A percentile compares a stretch with the other conserved stretches of the same genome.
These are phyloP conservation scores for Cephus spinipes DNA, from an alignment of 2,888 invertebrate genomes.

Conservation along the genomic window DNA sequence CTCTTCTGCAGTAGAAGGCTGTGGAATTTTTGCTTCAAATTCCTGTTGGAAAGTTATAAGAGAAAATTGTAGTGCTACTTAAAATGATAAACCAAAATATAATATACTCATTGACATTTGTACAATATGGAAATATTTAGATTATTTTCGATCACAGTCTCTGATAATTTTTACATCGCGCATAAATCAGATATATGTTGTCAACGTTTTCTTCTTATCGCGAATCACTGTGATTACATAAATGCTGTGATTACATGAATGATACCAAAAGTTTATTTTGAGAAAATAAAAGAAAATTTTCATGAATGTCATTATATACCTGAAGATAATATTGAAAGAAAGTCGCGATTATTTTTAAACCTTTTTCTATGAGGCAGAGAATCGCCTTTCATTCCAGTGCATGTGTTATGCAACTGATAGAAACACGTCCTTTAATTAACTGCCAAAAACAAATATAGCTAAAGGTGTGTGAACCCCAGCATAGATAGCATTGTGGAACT, in stretches of 20 bases:
- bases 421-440: slow-evolving; percentile 23
- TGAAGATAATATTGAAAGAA: neutral
- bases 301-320: neutral
- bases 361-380: neutral
- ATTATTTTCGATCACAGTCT: neutral
- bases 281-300: neutral
- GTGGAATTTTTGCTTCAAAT: slow-evolving; percentile 78
- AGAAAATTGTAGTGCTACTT: neutral
- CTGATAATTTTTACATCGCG: neutral
- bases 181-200: neutral
- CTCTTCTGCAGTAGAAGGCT: slow-evolving; percentile 74
- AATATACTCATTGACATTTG: neutral
- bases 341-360: neutral
- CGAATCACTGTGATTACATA: neutral
- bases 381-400: neutral
- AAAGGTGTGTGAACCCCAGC: slow-evolving; percentile 3
- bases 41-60: slow-evolving; percentile 58
- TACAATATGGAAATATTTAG: neutral
- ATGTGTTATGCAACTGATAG: slow-evolving; percentile 28
- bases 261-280: neutral
- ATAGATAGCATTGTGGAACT: slow-evolving; percentile 51
- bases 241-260: neutral
- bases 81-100: neutral
- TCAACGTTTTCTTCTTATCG: neutral
- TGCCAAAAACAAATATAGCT: slow-evolving; percentile 65